Percentiles rank a stretch among this genome's conserved stretches.
phyloP scores from a whole-genome alignment of 2,113 vertebrate genomes.

The Agapornis roseicollis region DNA sequence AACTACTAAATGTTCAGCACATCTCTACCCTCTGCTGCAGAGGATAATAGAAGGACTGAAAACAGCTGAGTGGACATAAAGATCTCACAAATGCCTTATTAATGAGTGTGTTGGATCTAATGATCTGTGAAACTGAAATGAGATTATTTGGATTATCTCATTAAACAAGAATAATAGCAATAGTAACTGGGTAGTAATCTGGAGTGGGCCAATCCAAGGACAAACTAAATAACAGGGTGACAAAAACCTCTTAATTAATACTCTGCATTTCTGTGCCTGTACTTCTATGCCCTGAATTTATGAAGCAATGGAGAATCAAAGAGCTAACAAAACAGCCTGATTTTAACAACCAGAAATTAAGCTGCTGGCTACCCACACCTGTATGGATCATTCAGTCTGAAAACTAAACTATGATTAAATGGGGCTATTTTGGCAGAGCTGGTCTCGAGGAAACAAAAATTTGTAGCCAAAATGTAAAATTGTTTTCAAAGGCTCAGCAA shows the following conservation, averaged over 20 bases:
- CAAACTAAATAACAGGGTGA: slow-evolving; percentile 28
- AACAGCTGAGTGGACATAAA: slow-evolving; percentile 60
- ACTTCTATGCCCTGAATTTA: neutral
- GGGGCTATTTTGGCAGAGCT: neutral
- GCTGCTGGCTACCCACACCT: neutral
- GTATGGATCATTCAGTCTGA: neutral
- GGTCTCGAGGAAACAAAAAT: neutral
- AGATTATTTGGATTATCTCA: slow-evolving; percentile 69
- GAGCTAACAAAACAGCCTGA: neutral
- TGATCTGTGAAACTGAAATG: slow-evolving; percentile 66
- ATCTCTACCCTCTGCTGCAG: neutral
- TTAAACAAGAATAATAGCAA: slow-evolving; percentile 70
- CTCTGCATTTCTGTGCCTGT: neutral
- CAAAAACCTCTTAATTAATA: slow-evolving; percentile 13
- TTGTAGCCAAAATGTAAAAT: neutral
- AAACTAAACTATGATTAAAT: neutral
- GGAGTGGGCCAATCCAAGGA: slow-evolving; percentile 50
- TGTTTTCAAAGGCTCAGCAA: neutral
- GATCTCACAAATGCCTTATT: slow-evolving; percentile 57
- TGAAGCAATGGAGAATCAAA: neutral
- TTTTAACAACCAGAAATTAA: neutral
- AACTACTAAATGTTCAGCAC: neutral
- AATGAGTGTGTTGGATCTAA: slow-evolving; percentile 59
- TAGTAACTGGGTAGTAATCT: slow-evolving; percentile 25
- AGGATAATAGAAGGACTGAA: slow-evolving; percentile 31